A percentile compares a stretch with the other conserved stretches of the same genome.
Evolutionary conservation across 2,888 invertebrate genomes (phyloP).

Genomic region (Melikaiella ostensackeni): DNA sequence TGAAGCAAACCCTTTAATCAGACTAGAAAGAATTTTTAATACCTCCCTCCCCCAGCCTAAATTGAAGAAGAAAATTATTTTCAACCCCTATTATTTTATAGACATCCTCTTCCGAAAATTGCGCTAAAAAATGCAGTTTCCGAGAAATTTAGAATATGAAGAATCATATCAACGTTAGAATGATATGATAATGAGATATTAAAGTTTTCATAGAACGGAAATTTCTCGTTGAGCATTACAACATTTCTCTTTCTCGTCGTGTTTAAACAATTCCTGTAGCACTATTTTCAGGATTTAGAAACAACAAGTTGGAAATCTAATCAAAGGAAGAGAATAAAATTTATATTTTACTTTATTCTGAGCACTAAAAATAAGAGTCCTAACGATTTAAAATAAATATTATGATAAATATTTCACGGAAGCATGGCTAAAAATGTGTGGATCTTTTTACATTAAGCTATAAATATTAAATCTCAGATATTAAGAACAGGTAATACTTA

Average conservation of each 20-base stretch:
- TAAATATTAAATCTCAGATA: not conserved
- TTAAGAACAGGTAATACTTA: too few relatives aligned
- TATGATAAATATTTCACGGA: not conserved
- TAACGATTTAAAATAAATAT: not conserved
- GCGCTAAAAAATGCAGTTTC: not conserved
- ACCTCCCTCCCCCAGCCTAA: not conserved
- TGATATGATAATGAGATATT: constrained; percentile 19
- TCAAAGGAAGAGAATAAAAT: too few relatives aligned
- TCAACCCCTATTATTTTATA: not conserved
- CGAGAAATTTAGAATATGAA: not conserved
- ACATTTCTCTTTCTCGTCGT: not conserved
- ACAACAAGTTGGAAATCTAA: too few relatives aligned
- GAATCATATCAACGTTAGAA: constrained; percentile 28
- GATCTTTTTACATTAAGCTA: not conserved
- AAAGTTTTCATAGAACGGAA: constrained; percentile 22
- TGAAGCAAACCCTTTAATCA: not conserved
- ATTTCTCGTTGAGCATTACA: not conserved
- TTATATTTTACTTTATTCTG: too few relatives aligned
- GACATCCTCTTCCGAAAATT: not conserved
- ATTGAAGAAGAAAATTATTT: not conserved
- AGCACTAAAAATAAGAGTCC: not conserved
- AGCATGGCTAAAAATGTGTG: not conserved
- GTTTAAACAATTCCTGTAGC: not conserved
- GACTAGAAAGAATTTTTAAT: not conserved
- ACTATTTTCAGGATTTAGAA: not conserved